phyloP scores from a whole-genome alignment of 2,113 vertebrate species.

The Conger conger region DNA sequence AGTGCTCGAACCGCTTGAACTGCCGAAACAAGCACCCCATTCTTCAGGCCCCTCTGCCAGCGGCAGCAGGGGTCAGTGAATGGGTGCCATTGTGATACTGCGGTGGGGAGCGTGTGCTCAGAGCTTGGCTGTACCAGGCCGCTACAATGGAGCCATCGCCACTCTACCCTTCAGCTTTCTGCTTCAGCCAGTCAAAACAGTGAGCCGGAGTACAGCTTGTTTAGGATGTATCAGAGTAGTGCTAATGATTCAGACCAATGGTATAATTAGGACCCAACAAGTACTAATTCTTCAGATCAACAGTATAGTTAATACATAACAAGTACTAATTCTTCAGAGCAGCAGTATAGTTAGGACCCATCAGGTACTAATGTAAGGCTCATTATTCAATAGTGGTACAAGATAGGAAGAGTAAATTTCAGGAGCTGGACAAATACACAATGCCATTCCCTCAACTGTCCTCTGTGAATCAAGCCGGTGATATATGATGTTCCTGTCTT shows the following conservation, averaged over 20 bases:
- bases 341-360: no score
- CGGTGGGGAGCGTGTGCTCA: slow-evolving; percentile 56
- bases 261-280: neutral
- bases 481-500: no score
- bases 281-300: no score
- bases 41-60: slow-evolving; percentile 51
- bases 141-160: slow-evolving; percentile 60
- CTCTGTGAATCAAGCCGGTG: no score
- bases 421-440: no score
- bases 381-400: no score
- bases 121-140: slow-evolving; percentile 58
- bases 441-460: no score
- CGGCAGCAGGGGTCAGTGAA: slow-evolving; percentile 64
- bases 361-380: no score
- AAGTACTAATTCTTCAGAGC: no score
- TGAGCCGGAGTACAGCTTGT: neutral
- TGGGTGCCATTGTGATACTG: slow-evolving; percentile 62
- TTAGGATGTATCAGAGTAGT: neutral
- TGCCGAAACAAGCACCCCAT: slow-evolving; percentile 61
- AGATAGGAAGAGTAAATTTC: no score
- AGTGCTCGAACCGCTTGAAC: neutral
- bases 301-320: no score
- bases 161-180: slow-evolving; percentile 44
- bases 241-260: neutral
- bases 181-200: slow-evolving; percentile 20